These are phyloP conservation scores for Buathra laborator DNA, from an alignment of 2,888 invertebrate species.

Conservation along the genomic window DNA sequence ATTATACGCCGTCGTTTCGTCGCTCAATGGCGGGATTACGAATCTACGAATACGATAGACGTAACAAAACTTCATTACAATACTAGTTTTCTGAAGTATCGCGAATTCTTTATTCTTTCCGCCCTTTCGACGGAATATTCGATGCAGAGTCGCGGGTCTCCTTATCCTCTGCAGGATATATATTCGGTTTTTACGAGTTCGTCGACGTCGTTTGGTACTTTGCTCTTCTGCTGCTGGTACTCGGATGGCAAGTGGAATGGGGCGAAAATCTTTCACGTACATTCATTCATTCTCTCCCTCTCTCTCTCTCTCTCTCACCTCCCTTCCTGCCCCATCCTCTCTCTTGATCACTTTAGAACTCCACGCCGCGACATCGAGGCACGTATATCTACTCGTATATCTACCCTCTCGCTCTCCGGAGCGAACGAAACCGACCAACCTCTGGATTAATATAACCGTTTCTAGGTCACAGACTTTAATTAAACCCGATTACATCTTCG, in stretches of 20 bases:
- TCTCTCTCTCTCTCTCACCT: not conserved
- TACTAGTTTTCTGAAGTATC: not conserved
- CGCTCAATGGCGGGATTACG: too few relatives aligned
- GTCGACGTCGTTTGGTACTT: constrained; percentile 37
- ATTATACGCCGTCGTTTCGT: too few relatives aligned
- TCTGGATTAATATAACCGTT: constrained; percentile 78
- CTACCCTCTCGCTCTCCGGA: constrained; percentile 18
- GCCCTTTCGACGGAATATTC: not conserved
- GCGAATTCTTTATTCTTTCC: not conserved
- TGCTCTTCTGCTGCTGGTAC: not conserved
- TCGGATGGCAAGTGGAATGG: not conserved
- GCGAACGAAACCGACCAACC: constrained; percentile 38
- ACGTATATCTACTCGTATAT: not conserved
- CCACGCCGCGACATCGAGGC: constrained; percentile 33
- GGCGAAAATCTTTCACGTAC: constrained; percentile 17
- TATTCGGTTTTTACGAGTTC: constrained; percentile 37
- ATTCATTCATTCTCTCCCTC: constrained; percentile 6
- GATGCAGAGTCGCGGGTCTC: not conserved
- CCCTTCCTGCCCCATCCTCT: constrained; percentile 8
- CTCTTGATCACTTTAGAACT: constrained; percentile 21
- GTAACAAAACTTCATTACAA: not conserved
- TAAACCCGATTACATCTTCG: constrained; percentile 79
- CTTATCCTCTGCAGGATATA: not conserved
- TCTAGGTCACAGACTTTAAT: constrained; percentile 79
- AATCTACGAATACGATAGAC: not conserved